Evolutionary conservation across 2,888 invertebrate species (phyloP), one percentile per base, ranked within the genome.

Genomic region (Drosophila tripunctata): DNA sequence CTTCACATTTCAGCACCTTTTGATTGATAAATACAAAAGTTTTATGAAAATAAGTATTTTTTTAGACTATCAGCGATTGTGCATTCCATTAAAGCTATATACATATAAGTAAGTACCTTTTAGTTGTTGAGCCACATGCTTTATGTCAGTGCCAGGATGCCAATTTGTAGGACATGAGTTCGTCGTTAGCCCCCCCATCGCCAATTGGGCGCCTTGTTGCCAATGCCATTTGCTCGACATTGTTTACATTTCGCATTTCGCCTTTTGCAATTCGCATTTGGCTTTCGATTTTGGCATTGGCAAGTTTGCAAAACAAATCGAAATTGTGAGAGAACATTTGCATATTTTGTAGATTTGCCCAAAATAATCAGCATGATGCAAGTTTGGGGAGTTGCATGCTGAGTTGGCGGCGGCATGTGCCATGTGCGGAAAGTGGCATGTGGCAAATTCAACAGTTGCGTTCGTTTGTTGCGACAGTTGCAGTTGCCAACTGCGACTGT

Each of bases 321-420:
- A 55, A 68, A 63, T 45, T 35, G 47, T 48, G 55, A 64, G 17
- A 22, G 19, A 35, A n/a, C 40, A 75, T 75, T 74, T 66, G 75
- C 67, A 75, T 75, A 62, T 70, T 50, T 55, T 33, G 17, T 33
- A 43, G 60, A 69, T 52, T 75, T 51, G 14, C 12, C 41, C 27
- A 56, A 71, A 71, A 71, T 19, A 30, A 8, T 8, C 8, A 4
- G 12, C 47, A 21, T 14, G n/a, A 4, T 6, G 14, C 41, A 14
- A 4, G 24, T 4, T n/a, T n/a, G n/a, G n/a, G n/a, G n/a, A n/a
- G n/a, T n/a, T n/a, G n/a, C n/a, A n/a, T n/a, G n/a, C n/a, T n/a
- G n/a, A n/a, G n/a, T n/a, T n/a, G n/a, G n/a, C n/a, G n/a, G n/a
- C 3, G 27, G 27, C 27, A 21, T 21, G 21, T 21, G 21, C 3